Conservation (phyloP, 2,113 vertebrate species). For the Chunga burmeisteri region DNA sequence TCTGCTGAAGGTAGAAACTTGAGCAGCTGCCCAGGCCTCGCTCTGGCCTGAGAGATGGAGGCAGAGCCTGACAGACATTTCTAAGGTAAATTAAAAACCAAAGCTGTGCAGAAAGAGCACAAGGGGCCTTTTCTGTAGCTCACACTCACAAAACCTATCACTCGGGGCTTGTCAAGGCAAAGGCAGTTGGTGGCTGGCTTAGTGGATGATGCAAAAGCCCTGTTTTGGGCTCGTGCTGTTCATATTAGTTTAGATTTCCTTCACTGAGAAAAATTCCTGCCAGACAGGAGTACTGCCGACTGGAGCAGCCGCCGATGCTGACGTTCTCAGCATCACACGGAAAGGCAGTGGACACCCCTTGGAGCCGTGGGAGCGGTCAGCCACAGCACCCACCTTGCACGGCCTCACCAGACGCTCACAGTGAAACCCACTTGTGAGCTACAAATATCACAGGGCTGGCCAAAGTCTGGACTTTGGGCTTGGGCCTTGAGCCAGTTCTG, state of each 20-base stretch:
- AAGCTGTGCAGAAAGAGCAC: background rate
- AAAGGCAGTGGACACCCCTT: background rate
- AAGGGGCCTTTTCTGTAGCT: background rate
- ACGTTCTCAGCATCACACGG: background rate
- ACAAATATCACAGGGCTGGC: background rate
- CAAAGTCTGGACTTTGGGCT: background rate
- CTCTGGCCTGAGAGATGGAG: background rate
- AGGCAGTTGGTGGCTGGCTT: background rate
- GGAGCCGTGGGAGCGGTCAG: fast-evolving
- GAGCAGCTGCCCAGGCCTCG: background rate
- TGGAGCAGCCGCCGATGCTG: background rate
- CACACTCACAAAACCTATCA: background rate
- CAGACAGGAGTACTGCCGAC: fast-evolving
- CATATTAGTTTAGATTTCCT: background rate
- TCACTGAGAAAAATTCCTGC: background rate
- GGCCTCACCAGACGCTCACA: fast-evolving
- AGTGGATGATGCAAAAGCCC: background rate
- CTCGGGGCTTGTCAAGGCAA: background rate
- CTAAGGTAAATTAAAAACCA: background rate
- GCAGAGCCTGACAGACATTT: background rate
- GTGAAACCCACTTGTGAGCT: background rate
- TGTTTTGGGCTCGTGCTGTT: background rate
- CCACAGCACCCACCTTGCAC: background rate
- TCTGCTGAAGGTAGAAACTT: background rate
- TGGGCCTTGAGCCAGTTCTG: background rate